Conservation (phyloP, 2,113 vertebrate species). For the Argyrosomus japonicus region DNA sequence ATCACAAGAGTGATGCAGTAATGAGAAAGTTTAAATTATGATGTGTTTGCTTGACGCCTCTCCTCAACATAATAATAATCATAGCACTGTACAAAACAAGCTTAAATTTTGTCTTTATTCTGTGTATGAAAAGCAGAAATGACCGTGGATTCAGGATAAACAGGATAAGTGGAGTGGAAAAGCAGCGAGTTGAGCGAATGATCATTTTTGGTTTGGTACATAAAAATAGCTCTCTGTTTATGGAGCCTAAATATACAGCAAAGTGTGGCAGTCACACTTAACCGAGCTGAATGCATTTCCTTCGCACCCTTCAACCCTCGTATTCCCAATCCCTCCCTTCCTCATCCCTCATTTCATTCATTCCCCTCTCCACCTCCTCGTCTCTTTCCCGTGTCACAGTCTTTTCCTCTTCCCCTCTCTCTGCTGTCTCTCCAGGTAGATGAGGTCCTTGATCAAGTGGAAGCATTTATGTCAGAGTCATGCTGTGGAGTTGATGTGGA, state of each 20-base stretch:
- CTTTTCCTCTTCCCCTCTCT: conserved; percentile 11
- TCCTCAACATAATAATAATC: background rate
- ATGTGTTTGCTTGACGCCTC: conserved; percentile 35
- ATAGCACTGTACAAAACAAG: conserved; percentile 1
- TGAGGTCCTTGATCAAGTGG: conserved; percentile 65
- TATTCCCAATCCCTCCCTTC: background rate
- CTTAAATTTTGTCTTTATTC: conserved; percentile 11
- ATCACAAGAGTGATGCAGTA: conserved; percentile 45
- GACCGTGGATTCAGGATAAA: background rate
- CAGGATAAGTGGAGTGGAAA: conserved; percentile 8
- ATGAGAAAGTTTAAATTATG: conserved; percentile 61
- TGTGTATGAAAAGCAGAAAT: conserved; percentile 14
- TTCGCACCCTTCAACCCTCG: conserved; percentile 21
- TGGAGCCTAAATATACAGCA: conserved; percentile 57
- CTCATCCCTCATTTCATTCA: conserved; percentile 15
- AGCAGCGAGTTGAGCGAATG: background rate
- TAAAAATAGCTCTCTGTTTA: conserved; percentile 59
- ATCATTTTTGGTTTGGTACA: conserved; percentile 29
- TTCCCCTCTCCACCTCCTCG: background rate
- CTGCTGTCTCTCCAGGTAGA: conserved; percentile 57
- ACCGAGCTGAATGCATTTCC: conserved; percentile 56
- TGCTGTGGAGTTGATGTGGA: conserved; percentile 51
- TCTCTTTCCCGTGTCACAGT: conserved; percentile 1
- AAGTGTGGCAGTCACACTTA: conserved; percentile 54
- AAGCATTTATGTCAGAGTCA: conserved; percentile 64